Base-by-base conservation (phyloP, 2,888 invertebrate genomes). In the Diadromus collaris region DNA sequence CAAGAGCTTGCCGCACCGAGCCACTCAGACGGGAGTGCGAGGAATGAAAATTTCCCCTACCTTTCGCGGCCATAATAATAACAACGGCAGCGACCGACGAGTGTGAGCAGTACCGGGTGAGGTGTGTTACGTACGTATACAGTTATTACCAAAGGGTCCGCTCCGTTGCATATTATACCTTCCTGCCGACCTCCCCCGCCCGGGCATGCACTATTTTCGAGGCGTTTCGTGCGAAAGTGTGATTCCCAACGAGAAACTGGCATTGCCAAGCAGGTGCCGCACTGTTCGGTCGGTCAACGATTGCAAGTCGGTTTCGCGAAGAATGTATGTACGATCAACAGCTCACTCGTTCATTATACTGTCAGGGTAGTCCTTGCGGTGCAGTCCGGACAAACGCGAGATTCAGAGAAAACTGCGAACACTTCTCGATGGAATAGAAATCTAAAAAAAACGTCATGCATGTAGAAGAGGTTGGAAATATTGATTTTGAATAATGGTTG, bases 1-100 rank as follows among this genome's bases (percentile, higher is more conserved):
- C 82, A 87, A 78, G 82, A 81, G 77, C 63, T 73, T 27, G 63
- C 61, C 75, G 64, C 65, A 44, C 32, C 16, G 70, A 46, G 61
- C 48, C 74, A 61, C 63, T 73, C 71, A 61, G 67, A 65, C 74
- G 69, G 58, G 73, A 78, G 61, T 70, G 34, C 48, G 56, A 58
- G 72, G 67, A 67, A 81, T 64, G 71, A 77, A 70, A 77, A 69
- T 77, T 60, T 34, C 54, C 46, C 63, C 38, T n/a, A n/a, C n/a
- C 58, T 16, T 61, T 10, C 38, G 13, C 34, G 19, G 16, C 60
- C 24, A 19, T 65, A 54, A 61, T 51, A 68, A 29, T 29, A 38
- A 54, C 51, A 51, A 38, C 38, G 13, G 21, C 21, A 46, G 5
- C 38, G 6, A 21, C 34, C n/a, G n/a, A 44, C 29, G 46, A 29